Percentiles rank a stretch among this genome's conserved stretches.
Evolutionary conservation across 2,888 invertebrate species (phyloP).

Genomic region (Noctua comes): DNA sequence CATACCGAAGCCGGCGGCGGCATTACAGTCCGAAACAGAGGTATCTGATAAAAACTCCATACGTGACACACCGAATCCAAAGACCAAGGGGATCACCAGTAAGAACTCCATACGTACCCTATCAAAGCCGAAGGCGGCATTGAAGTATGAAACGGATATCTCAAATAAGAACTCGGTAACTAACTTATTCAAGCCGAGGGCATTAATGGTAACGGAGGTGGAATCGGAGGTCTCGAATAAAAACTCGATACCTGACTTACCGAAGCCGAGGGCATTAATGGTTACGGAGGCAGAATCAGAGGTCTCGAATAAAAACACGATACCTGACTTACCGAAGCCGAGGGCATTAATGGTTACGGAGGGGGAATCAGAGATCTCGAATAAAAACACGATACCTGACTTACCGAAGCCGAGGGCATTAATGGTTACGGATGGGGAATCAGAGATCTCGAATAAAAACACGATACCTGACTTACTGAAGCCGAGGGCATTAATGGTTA

Average conservation of each 20-base stretch:
- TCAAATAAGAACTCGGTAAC: conserved; percentile 19
- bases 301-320: no score
- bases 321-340: no score
- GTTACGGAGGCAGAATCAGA: no score
- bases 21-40: neutral
- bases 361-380: no score
- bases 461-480: conserved; percentile 11
- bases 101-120: conserved; percentile 18
- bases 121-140: neutral
- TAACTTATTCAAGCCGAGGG: conserved; percentile 1
- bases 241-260: conserved; percentile 3
- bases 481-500: neutral
- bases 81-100: conserved; percentile 14
- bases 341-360: no score
- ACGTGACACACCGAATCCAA: conserved; percentile 22
- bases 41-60: conserved; percentile 26
- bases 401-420: no score
- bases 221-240: conserved; percentile 28
- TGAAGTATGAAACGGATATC: conserved; percentile 5
- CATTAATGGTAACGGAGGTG: neutral
- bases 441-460: conserved; percentile 18
- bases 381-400: no score
- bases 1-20: neutral
- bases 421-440: no score
- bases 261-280: neutral